A percentile compares a stretch with the other conserved stretches of the same genome.
Conservation (phyloP, 2,888 invertebrate species). For the Leistus spinibarbis region DNA sequence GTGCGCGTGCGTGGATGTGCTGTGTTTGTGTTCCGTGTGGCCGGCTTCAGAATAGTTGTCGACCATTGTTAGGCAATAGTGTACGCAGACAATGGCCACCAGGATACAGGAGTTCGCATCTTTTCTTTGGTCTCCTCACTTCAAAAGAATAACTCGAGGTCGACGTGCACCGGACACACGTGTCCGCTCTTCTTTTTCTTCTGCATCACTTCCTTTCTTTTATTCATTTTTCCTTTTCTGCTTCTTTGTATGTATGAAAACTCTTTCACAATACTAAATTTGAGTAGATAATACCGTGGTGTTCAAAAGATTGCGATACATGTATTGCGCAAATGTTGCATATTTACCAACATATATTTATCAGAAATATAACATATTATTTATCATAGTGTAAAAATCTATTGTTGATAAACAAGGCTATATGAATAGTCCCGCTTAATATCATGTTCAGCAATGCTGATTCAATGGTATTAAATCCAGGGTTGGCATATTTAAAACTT, state of each 20-base stretch:
- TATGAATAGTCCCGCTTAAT: too few relatives aligned
- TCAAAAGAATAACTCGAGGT: conserved; percentile 6
- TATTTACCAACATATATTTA: too few relatives aligned
- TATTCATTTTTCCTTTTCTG: not conserved
- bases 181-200: not conserved
- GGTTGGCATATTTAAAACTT: too few relatives aligned
- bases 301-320: too few relatives aligned
- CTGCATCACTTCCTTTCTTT: not conserved
- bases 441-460: too few relatives aligned
- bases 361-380: too few relatives aligned
- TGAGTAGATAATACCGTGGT: not conserved
- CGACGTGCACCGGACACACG: not conserved
- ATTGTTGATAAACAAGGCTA: too few relatives aligned
- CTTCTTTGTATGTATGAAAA: too few relatives aligned
- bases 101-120: not conserved
- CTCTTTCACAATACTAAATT: not conserved
- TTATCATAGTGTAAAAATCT: too few relatives aligned
- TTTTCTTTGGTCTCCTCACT: not conserved
- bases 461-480: too few relatives aligned
- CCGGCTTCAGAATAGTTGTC: not conserved
- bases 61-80: conserved; percentile 13
- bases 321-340: too few relatives aligned
- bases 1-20: not conserved
- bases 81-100: not conserved
- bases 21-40: conserved; percentile 1